A percentile compares a stretch with the other conserved stretches of the same genome.
phyloP scores from a whole-genome alignment of 2,113 vertebrate genomes.

The Podocnemis expansa region DNA sequence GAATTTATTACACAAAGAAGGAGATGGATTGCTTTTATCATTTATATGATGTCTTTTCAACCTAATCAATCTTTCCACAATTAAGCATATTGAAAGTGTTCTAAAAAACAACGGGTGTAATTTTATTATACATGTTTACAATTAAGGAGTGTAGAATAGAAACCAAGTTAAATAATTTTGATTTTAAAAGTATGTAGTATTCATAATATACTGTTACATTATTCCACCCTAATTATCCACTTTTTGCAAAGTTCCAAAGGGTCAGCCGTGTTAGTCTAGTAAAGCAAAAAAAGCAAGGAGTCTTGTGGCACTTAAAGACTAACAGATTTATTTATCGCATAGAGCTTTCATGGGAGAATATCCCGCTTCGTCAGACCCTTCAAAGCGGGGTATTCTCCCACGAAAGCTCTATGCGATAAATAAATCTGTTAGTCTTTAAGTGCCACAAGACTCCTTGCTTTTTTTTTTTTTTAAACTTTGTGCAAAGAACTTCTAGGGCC shows the following conservation, averaged over 20 bases:
- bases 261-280: too few relatives aligned
- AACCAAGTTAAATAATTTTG: not conserved
- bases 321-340: too few relatives aligned
- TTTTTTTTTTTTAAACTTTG: too few relatives aligned
- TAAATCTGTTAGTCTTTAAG: too few relatives aligned
- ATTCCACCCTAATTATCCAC: not conserved
- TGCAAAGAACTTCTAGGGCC: not conserved
- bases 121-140: constrained; percentile 3
- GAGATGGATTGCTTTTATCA: not conserved
- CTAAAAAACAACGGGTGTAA: not conserved
- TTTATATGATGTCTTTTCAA: not conserved
- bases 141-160: not conserved
- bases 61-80: not conserved
- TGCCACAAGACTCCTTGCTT: too few relatives aligned
- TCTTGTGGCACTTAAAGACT: too few relatives aligned
- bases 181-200: not conserved
- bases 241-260: not conserved
- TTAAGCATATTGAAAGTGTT: not conserved
- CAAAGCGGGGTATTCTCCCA: too few relatives aligned
- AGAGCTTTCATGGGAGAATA: too few relatives aligned
- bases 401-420: too few relatives aligned
- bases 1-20: not conserved
- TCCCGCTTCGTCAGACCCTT: too few relatives aligned
- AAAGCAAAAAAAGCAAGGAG: too few relatives aligned
- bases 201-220: not conserved